Evolutionary conservation across 2,797 vertebrate species (phyloP).

Genomic region (Buceros bicornis): DNA sequence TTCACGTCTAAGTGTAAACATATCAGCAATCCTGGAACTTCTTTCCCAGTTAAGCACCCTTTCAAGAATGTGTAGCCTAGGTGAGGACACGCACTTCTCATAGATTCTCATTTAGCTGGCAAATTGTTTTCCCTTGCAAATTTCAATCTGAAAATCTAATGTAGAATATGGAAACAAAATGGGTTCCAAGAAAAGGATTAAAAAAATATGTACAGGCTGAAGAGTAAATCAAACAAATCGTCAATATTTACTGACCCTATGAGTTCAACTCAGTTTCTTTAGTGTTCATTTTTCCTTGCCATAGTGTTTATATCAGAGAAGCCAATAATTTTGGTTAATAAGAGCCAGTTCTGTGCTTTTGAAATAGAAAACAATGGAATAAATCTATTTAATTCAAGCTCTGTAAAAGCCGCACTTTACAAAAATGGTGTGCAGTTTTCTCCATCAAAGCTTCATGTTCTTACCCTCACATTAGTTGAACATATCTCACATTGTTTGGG

Average conservation of each 20-base stretch:
- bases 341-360: neutral
- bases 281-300: neutral
- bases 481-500: neutral
- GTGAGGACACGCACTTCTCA: neutral
- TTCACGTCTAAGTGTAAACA: neutral
- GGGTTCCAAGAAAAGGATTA: neutral
- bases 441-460: neutral
- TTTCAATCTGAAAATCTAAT: neutral
- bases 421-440: neutral
- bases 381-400: neutral
- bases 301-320: neutral
- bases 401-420: neutral
- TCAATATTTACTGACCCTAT: neutral
- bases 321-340: neutral
- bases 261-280: neutral
- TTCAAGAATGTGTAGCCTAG: neutral
- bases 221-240: neutral
- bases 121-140: neutral
- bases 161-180: neutral
- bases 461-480: neutral
- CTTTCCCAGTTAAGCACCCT: neutral
- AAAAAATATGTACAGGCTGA: neutral
- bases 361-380: constrained; percentile 25
- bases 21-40: neutral
- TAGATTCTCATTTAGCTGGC: neutral